Evolutionary conservation across 2,888 invertebrate species (phyloP), one percentile per base, ranked within the genome.

Genomic region (Cataglyphis altisquamis): DNA sequence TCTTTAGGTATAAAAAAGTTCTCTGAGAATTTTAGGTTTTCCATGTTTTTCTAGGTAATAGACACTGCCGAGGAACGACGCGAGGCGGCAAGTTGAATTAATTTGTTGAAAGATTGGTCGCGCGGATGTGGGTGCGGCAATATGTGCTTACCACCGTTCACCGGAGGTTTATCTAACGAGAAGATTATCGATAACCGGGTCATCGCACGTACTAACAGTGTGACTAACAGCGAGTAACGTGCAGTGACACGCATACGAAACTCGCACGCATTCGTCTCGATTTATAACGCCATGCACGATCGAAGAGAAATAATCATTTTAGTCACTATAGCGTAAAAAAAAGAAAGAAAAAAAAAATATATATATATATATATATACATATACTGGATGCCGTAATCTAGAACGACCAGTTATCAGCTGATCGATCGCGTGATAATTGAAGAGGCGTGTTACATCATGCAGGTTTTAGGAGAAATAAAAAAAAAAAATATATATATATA

Each of bases 171-270:
- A 68, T 75, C 70, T 52, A 63, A 52, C 32, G 52, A 39, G 72
- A 39, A 63, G 48, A 55, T 63, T 81, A 81, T 36, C 70, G 63
- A 77, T 83, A 85, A 80, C 39, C 74, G 21, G 81, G 82, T 74
- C 81, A 75, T 74, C 74, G 73, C 36, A 45, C 41, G 3, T 39
- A n/a, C n/a, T 25, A 25, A 57, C 25, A 32, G n/a, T 55, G 67
- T 60, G 45, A 78, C 75, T 25, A 48, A 48, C 68, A 21, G 41
- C 21, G 41, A 57, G n/a, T 64, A 41, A 39, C 25, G 25, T 41
- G 52, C 12, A 18, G 29, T 12, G 57, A 57, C 78, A 29, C 70
- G 68, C 78, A 18, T 57, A 32, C 41, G 41, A 68, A 68, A 57
- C n/a, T 77, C 41, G 41, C 25, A 15, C 29, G 32, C 68, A 12